Evolutionary conservation across 2,888 invertebrate genomes (phyloP).

Genomic region (Ormia ochracea): DNA sequence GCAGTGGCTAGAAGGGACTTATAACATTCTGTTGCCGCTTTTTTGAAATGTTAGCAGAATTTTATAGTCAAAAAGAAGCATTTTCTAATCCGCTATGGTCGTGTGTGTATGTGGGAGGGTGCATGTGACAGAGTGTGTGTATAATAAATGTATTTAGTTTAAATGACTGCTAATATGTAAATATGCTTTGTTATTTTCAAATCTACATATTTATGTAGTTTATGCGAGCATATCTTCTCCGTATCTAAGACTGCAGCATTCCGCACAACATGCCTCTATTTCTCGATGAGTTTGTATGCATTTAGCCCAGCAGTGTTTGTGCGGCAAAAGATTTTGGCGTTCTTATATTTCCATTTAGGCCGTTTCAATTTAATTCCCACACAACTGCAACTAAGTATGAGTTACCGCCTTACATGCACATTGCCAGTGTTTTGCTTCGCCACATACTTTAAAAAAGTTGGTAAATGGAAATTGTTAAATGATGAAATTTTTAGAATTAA

Average conservation of each 20-base stretch:
- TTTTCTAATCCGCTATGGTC: background rate
- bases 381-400: background rate
- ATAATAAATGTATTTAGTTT: background rate
- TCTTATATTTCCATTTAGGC: background rate
- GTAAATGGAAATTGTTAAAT: no score
- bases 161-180: background rate
- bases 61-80: slow-evolving; percentile 7
- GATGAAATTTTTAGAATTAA: no score
- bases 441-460: no score
- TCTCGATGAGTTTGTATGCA: background rate
- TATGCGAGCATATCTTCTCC: background rate
- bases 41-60: background rate
- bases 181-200: slow-evolving; percentile 3
- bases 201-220: background rate
- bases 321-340: background rate
- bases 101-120: no score
- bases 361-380: background rate
- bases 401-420: no score
- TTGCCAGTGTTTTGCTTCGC: no score
- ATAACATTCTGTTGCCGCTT: background rate
- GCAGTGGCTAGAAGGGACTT: background rate
- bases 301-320: background rate
- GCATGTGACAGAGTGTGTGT: no score
- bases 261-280: background rate
- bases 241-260: background rate